Evolutionary conservation across 2,888 invertebrate genomes (phyloP), one percentile per base, ranked within the genome.

Genomic region (Trichacis sp.): DNA sequence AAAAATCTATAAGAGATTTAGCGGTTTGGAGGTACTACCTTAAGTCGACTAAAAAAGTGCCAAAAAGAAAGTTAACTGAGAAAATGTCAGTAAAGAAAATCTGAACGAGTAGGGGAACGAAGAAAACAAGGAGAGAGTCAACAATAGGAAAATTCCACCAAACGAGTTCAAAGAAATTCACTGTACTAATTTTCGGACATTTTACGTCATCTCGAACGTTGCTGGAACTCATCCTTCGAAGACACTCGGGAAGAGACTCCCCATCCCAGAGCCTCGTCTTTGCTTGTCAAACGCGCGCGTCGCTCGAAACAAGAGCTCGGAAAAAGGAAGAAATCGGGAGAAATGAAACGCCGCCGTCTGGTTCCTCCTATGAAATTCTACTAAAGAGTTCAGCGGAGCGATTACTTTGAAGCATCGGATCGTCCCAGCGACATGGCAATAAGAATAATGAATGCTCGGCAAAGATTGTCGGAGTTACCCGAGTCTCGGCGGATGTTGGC

Each of bases 371-470:
- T 55, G 55, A 59, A 64, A 64, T 64, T 58, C 59, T 40, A 42
- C 64, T 64, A 48, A 59, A 54, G 59, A 59, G 59, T 55, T 64
- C 55, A 64, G 40, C 55, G 12, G 43, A 64, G 59, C 64, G 64
- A 64, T 58, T 54, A 59, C 64, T 55, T 64, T 59, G 64, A 59
- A 59, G 59, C 59, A 59, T 59, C 57, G 51, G 64, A 64, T 64
- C 55, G 53, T 58, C 38, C 38, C 18, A 33, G 36, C 72, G 70
- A 68, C 72, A 71, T 61, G 65, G 70, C 70, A 73, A 75, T 77
- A 75, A 75, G 72, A 75, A 77, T 77, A 78, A 78, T 77, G 75
- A 77, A 75, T 73, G 74, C 71, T 72, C 60, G 65, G 59, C 59
- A 74, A 74, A 71, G 71, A 77, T 75, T 76, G 73, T 71, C 68